Percentiles rank a stretch among this genome's conserved stretches.
Conservation (phyloP, 2,797 vertebrate species). For the Nothura maculosa region DNA sequence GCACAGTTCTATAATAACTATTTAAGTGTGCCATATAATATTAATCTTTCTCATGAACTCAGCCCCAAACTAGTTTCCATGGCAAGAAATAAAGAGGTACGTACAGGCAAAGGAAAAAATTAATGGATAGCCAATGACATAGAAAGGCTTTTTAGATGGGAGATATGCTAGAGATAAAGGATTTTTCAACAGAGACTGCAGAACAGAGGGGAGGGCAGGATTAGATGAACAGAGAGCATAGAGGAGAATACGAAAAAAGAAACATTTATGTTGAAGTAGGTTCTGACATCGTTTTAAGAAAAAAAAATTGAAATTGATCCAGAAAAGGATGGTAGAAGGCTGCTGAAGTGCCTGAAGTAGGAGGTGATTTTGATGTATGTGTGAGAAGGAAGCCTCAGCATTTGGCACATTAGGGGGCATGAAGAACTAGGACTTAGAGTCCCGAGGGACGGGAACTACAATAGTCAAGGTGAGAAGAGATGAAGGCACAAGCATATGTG, state of each 20-base stretch:
- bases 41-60: conserved; percentile 57
- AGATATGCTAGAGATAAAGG: neutral
- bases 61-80: conserved; percentile 57
- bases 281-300: conserved; percentile 26
- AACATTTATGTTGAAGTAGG: neutral
- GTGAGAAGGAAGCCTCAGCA: conserved; percentile 1
- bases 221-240: neutral
- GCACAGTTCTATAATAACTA: conserved; percentile 17
- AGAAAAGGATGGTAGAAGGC: neutral
- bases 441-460: neutral
- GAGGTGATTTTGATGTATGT: neutral
- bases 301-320: neutral
- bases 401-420: neutral
- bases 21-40: conserved; percentile 42
- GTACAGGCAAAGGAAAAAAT: conserved; percentile 58
- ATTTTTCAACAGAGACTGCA: conserved; percentile 31
- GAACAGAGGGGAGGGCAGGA: conserved; percentile 11
- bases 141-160: conserved; percentile 31
- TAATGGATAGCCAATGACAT: conserved; percentile 39
- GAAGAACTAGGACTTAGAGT: neutral
- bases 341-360: conserved; percentile 12
- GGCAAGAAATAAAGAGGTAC: conserved; percentile 65
- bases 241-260: neutral
- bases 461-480: neutral
- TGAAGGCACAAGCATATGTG: neutral